Conservation (phyloP, 2,797 vertebrate genomes). For the Pterois miles region DNA sequence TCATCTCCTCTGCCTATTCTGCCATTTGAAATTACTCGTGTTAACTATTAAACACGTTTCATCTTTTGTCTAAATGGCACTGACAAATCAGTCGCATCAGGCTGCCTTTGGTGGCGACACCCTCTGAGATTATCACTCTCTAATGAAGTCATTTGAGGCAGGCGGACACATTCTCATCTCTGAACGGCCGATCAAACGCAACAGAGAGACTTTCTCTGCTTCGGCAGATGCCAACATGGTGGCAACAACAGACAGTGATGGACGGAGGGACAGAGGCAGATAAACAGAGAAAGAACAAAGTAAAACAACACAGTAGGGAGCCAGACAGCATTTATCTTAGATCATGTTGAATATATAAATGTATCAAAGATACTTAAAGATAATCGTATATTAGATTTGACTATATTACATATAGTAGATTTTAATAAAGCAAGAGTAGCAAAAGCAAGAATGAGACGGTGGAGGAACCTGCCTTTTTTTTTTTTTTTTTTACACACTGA, state of each 20-base stretch:
- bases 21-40: conserved; percentile 42
- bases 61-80: conserved; percentile 53
- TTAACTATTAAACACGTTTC: conserved; percentile 46
- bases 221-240: conserved; percentile 55
- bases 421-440: not conserved
- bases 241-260: conserved; percentile 46
- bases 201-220: conserved; percentile 41
- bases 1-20: conserved; percentile 21
- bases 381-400: too few relatives aligned
- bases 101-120: conserved; percentile 54
- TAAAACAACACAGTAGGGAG: not conserved
- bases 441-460: not conserved
- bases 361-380: not conserved
- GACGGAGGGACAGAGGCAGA: conserved; percentile 26
- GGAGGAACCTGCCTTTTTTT: not conserved
- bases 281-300: conserved; percentile 10
- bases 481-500: too few relatives aligned
- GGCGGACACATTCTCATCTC: conserved; percentile 55
- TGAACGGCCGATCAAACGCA: conserved; percentile 58
- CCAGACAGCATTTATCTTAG: not conserved
- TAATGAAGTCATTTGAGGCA: conserved; percentile 74
- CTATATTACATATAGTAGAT: too few relatives aligned
- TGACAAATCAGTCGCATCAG: conserved; percentile 37
- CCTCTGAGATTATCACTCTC: conserved; percentile 64
- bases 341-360: not conserved